Percentiles rank a stretch among this genome's conserved stretches.
Evolutionary conservation across 1,140 invertebrate species (phyloP).

Genomic region (Branchinecta lindahli): DNA sequence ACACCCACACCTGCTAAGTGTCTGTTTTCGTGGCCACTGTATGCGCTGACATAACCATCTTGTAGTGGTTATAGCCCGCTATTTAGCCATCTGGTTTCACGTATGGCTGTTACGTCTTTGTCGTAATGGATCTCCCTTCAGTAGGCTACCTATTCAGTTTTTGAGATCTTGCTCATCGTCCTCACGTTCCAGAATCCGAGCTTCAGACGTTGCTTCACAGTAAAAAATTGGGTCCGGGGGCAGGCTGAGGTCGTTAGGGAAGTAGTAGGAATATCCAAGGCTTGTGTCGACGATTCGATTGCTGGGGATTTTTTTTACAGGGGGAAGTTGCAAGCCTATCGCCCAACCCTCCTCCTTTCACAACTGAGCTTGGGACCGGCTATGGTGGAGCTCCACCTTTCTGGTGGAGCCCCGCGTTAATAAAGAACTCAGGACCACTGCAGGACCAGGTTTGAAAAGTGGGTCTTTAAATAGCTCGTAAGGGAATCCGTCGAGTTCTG

Average conservation of each 20-base stretch:
- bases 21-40: slow-evolving; percentile 4
- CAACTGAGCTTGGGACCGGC: too few relatives aligned
- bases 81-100: slow-evolving; percentile 4
- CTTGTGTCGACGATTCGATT: slow-evolving; percentile 4
- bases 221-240: slow-evolving; percentile 7
- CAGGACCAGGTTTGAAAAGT: too few relatives aligned
- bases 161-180: slow-evolving; percentile 8
- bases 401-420: too few relatives aligned
- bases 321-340: background rate
- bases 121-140: background rate
- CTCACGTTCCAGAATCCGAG: slow-evolving; percentile 4
- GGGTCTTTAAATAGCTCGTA: too few relatives aligned
- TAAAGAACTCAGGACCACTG: too few relatives aligned
- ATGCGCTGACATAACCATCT: slow-evolving; percentile 1
- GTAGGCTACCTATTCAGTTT: background rate
- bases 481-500: too few relatives aligned
- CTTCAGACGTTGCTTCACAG: background rate
- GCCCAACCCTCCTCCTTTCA: too few relatives aligned
- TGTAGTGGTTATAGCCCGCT: background rate
- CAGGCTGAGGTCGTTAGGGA: slow-evolving; percentile 1
- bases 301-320: background rate
- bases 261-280: background rate
- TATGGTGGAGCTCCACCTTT: too few relatives aligned
- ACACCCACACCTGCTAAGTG: background rate
- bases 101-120: background rate